Evolutionary conservation across 2,113 vertebrate genomes (phyloP), one percentile per base, ranked within the genome.

Genomic region (Lasiurus borealis): DNA sequence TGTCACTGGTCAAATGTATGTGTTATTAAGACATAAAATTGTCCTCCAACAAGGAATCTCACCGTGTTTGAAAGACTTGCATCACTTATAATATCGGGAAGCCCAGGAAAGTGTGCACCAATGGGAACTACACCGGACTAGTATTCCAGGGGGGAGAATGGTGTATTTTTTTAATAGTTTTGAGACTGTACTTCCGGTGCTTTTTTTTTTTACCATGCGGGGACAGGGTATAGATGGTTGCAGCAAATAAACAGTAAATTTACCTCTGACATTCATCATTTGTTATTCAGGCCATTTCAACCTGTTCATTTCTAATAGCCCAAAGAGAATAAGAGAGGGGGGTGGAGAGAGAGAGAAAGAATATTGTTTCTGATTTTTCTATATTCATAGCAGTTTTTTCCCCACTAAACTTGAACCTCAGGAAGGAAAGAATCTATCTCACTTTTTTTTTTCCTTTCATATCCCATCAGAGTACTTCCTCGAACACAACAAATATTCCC

Each of bases 1-100:
- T 90, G 46, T 78, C 95, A 87, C 21, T 90, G 48, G 90, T 89
- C 13, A 91, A 82, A 87, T n/a, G 2, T 18, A 69, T 54, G 7
- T 46, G 48, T 69, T 84, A 85, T 46, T 81, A 91, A 95, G 87
- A 92, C 66, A 84, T 71, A 90, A 81, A 95, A 75, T 68, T 90
- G 21, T 59, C 93, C 85, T 71, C 59, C 77, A 25, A 68, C 46
- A 81, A 94, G 59, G 94, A 93, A 78, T 64, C 46, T 69, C 91
- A 85, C 40, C 73, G 78, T 76, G 9, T 88, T 85, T 66, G n/a
- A 68, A 27, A 89, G 68, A 77, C 71, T 85, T 81, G 18, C 36
- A 78, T 54, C 9, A 40, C 40, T 95, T 77, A 62, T 36, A 64
- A 93, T 80, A 88, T 93, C 50, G 83, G 66, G 72, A 94, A 34